Percentiles rank a stretch among this genome's conserved stretches.
Conservation (phyloP, 1,140 invertebrate species). For the Drosophila kepulauana region DNA sequence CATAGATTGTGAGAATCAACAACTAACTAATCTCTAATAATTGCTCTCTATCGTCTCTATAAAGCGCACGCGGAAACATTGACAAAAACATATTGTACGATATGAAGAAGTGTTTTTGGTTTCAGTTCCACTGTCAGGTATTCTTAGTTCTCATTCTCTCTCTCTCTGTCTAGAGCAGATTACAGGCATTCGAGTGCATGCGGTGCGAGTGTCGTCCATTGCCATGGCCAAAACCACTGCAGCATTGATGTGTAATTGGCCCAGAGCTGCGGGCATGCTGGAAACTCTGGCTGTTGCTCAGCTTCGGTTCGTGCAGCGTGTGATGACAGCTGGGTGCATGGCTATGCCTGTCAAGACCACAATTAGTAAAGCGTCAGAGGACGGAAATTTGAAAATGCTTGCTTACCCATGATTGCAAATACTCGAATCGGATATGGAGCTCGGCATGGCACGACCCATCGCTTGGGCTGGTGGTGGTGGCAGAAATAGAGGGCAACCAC, state of each 20-base stretch:
- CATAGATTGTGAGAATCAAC: constrained; percentile 61
- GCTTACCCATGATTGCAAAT: constrained; percentile 80
- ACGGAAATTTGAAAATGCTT: background rate
- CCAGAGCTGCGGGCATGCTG: constrained; percentile 65
- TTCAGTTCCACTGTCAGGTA: constrained; percentile 3
- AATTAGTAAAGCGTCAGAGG: background rate
- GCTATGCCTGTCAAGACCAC: constrained; percentile 43
- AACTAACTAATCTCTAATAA: constrained; percentile 69
- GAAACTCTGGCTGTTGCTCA: constrained; percentile 82
- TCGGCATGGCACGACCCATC: constrained; percentile 55
- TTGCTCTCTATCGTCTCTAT: constrained; percentile 52
- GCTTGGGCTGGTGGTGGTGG: constrained; percentile 67
- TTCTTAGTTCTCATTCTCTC: constrained; percentile 3
- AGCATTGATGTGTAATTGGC: constrained; percentile 79
- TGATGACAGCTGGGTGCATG: constrained; percentile 76
- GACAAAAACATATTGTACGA: constrained; percentile 46
- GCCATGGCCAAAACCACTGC: constrained; percentile 77
- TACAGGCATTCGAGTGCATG: constrained; percentile 83
- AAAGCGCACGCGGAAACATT: constrained; percentile 53
- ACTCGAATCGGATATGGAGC: constrained; percentile 79
- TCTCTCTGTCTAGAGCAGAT: constrained; percentile 61
- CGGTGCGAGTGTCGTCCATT: constrained; percentile 81
- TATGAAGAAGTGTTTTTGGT: constrained; percentile 33
- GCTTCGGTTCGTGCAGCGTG: constrained; percentile 63
- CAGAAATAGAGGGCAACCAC: constrained; percentile 76